Percentiles rank a stretch among this genome's conserved stretches.
These are phyloP conservation scores for Falco concolor DNA, from an alignment of 2,797 vertebrate species.

Conservation along the genomic window DNA sequence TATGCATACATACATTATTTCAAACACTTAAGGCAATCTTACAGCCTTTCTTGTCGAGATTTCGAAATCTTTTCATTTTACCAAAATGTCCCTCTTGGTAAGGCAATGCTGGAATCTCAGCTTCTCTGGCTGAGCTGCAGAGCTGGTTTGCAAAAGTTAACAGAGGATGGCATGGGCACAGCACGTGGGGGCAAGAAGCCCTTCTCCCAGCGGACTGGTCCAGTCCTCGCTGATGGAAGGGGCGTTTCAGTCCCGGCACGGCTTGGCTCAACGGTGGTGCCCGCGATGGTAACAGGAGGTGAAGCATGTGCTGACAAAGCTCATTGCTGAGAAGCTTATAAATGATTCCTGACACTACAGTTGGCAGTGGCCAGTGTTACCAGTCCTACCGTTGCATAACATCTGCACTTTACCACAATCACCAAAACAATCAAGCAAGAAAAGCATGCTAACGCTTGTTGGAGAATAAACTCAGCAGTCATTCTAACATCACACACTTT, in stretches of 20 bases:
- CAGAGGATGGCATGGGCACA: background rate
- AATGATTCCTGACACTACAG: conserved; percentile 40
- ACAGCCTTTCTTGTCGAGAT: conserved; percentile 26
- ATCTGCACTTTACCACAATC: conserved; percentile 48
- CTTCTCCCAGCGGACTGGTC: background rate
- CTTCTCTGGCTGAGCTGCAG: background rate
- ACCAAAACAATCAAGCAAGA: conserved; percentile 35
- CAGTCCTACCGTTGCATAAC: conserved; percentile 57
- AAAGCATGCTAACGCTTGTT: conserved; percentile 44
- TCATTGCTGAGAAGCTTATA: conserved; percentile 40
- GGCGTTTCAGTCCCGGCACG: background rate
- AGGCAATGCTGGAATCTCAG: background rate
- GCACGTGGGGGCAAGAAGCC: background rate
- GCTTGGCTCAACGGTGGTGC: background rate
- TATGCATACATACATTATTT: background rate
- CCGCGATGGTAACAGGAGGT: background rate
- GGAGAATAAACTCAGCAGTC: conserved; percentile 34
- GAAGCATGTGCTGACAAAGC: conserved; percentile 62
- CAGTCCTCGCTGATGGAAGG: background rate
- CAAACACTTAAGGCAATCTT: conserved; percentile 24
- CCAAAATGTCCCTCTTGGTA: background rate
- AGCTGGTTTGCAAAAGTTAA: background rate
- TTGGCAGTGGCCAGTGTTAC: conserved; percentile 57
- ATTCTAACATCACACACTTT: background rate
- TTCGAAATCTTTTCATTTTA: conserved; percentile 10